Evolutionary conservation across 2,888 invertebrate species (phyloP).

Genomic region (Leptodirus hochenwartii): DNA sequence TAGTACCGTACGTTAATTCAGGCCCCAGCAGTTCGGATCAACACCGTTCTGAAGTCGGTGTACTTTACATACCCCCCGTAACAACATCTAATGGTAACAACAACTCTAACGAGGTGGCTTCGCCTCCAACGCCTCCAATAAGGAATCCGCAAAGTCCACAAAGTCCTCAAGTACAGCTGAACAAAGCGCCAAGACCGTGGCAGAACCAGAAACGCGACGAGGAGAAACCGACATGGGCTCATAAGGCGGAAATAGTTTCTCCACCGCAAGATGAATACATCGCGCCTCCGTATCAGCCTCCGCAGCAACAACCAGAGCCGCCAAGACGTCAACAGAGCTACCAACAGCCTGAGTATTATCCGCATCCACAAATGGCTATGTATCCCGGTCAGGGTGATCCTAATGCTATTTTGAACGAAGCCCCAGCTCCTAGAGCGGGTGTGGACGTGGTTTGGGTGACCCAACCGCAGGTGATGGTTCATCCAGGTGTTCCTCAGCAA

Average conservation of each 20-base stretch:
- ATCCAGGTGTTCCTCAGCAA: constrained; percentile 12
- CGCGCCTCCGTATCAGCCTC: constrained; percentile 13
- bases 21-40: too few relatives aligned
- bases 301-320: constrained; percentile 14
- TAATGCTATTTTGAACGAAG: too few relatives aligned
- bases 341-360: constrained; percentile 5
- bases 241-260: constrained; percentile 14
- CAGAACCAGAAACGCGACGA: constrained; percentile 26
- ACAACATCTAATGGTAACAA: constrained; percentile 11
- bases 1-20: constrained; percentile 6
- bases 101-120: constrained; percentile 8
- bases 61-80: constrained; percentile 34
- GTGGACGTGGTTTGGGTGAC: constrained; percentile 14
- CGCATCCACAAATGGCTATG: constrained; percentile 5
- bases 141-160: constrained; percentile 16
- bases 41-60: too few relatives aligned
- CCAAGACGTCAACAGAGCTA: constrained; percentile 10
- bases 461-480: constrained; percentile 14
- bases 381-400: constrained; percentile 9
- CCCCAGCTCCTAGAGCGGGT: constrained; percentile 10
- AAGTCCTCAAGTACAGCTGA: constrained; percentile 25
- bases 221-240: constrained; percentile 33
- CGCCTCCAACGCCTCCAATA: constrained; percentile 13
- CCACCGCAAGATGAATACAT: constrained; percentile 9
- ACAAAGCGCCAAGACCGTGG: constrained; percentile 43